A percentile compares a stretch with the other conserved stretches of the same genome.
Evolutionary conservation across 2,113 vertebrate genomes (phyloP).

Genomic region (Perca flavescens): DNA sequence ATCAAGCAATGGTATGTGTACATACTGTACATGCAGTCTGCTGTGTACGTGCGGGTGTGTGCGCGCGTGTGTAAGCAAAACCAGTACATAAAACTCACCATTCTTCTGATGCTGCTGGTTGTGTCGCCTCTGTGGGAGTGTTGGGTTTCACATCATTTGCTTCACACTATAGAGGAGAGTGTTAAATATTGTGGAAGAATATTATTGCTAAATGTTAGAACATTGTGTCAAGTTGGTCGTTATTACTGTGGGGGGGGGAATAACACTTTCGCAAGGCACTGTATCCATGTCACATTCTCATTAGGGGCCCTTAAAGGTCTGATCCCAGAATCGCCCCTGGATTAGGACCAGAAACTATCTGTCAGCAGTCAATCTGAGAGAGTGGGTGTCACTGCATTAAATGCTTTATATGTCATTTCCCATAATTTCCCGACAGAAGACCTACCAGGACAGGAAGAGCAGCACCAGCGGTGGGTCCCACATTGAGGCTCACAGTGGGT

Average conservation of each 20-base stretch:
- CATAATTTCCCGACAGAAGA: conserved; percentile 55
- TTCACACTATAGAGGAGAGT: conserved; percentile 86
- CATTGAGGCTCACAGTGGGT: conserved; percentile 74
- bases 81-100: conserved; percentile 62
- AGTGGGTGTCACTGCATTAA: conserved; percentile 12
- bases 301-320: too few relatives aligned
- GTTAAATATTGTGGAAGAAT: background rate
- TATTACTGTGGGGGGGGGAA: too few relatives aligned
- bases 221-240: too few relatives aligned
- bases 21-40: background rate
- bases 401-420: conserved; percentile 38
- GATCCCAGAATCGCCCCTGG: too few relatives aligned
- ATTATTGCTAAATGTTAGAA: background rate
- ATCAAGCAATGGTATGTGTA: conserved; percentile 18
- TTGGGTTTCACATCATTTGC: conserved; percentile 84
- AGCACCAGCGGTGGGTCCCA: conserved; percentile 55
- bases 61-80: background rate
- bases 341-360: background rate
- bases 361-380: conserved; percentile 1
- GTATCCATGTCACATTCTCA: too few relatives aligned
- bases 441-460: conserved; percentile 90
- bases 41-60: conserved; percentile 2
- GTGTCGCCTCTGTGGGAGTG: conserved; percentile 77
- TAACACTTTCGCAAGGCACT: too few relatives aligned
- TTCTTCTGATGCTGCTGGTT: conserved; percentile 79